Evolutionary conservation across 2,113 vertebrate species (phyloP), one percentile per base, ranked within the genome.

Genomic region (Ophthalmolycus amberensis): DNA sequence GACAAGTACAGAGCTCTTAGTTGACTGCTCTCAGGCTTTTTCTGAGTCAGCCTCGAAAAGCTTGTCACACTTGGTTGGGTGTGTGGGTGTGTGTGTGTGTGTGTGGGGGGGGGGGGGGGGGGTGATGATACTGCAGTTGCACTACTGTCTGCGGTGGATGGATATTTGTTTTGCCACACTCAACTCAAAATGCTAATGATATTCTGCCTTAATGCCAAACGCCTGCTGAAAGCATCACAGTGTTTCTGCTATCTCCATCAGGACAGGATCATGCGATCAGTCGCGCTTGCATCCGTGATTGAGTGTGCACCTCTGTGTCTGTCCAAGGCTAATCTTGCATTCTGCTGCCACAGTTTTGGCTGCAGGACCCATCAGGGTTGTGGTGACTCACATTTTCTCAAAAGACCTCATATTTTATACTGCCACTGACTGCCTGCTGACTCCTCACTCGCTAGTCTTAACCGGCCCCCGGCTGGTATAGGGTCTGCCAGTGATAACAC

Each of bases 1-100:
- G 48, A 70, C 9, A 38, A 29, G 9, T 29, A 15, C 78, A 48
- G 37, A 64, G 52, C 48, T 11, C 52, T 69, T 52, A 56, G 40
- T 34, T 18, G 37, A 56, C 29, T 7, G 44, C 56, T 78, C 48
- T 46, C 9, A 65, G 68, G 62, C 27, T 16, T 54, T 71, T 77
- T 34, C 18, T 74, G 60, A 68, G 46, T 75, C 64, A 75, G 46
- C 22, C 50, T 48, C 7, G 2, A 75, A 69, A 58, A 50, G 65
- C 48, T 80, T 15, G 3, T 20, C 1, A 37, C 60, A 62, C n/a
- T 77, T 12, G 18, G 59, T 5, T 37, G 40, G 32, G 58, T 10
- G 12, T n/a, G 58, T 10, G 12, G 42, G 37, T 25, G 25, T 25
- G 25, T 25, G 25, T 25, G 25, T 25, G 25, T 1, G 25, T 25